Percentiles rank a stretch among this genome's conserved stretches.
Conservation (phyloP, 2,888 invertebrate genomes). For the Epiblema foenella region DNA sequence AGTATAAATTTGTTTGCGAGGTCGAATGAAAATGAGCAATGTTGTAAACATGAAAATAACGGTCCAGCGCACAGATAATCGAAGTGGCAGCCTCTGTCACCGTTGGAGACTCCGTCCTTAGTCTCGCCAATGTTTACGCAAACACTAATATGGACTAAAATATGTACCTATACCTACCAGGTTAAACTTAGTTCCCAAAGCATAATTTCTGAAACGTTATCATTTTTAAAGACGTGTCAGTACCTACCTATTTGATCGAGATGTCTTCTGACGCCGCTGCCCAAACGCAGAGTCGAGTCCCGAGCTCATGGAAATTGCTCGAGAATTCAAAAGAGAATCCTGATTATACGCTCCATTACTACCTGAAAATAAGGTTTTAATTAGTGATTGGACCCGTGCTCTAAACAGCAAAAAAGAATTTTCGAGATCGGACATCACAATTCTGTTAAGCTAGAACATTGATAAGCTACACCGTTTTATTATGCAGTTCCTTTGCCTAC, state of each 20-base stretch:
- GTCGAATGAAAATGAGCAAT: not conserved
- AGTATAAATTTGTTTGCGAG: not conserved
- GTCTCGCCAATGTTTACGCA: constrained; percentile 54
- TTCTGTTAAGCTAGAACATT: no score
- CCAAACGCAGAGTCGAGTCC: constrained; percentile 71
- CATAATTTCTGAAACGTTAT: not conserved
- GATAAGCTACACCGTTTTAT: no score
- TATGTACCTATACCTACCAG: not conserved
- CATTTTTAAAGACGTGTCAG: not conserved
- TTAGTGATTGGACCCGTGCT: not conserved
- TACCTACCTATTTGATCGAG: constrained; percentile 75
- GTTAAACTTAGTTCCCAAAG: not conserved
- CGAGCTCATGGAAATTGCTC: constrained; percentile 79
- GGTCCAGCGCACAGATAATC: constrained; percentile 19
- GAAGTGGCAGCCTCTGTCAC: constrained; percentile 17
- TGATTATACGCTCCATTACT: constrained; percentile 63
- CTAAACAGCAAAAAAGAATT: no score
- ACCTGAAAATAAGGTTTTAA: constrained; percentile 55
- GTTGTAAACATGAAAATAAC: constrained; percentile 4
- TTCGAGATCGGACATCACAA: no score
- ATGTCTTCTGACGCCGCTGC: constrained; percentile 60
- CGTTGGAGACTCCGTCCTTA: not conserved
- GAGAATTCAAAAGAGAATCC: constrained; percentile 66
- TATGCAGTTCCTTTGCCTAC: no score
- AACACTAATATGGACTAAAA: not conserved